Evolutionary conservation across 1,140 invertebrate genomes (phyloP).

Genomic region (Bombus huntii): DNA sequence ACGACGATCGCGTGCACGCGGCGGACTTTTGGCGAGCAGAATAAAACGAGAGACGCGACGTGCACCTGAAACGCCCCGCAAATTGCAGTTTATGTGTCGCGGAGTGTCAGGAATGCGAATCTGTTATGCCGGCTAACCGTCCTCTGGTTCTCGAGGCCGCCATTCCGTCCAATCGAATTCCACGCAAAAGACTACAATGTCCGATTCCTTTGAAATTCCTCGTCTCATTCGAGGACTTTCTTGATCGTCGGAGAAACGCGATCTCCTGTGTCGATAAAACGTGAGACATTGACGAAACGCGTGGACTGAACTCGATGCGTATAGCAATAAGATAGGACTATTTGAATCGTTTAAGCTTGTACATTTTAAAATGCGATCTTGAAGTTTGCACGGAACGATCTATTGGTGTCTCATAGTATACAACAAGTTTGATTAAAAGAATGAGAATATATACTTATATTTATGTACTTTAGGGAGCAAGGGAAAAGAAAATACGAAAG

Average conservation of each 20-base stretch:
- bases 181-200: slow-evolving; percentile 24
- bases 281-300: not conserved
- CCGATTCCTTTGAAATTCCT: too few relatives aligned
- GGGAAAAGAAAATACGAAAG: too few relatives aligned
- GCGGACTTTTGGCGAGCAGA: slow-evolving; percentile 21
- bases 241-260: not conserved
- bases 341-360: too few relatives aligned
- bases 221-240: not conserved
- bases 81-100: slow-evolving; percentile 65
- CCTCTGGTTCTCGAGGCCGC: not conserved
- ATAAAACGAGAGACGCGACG: slow-evolving; percentile 21
- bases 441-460: too few relatives aligned
- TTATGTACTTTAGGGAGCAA: too few relatives aligned
- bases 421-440: too few relatives aligned
- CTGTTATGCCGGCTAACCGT: slow-evolving; percentile 42
- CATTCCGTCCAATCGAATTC: slow-evolving; percentile 31
- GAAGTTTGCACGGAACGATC: not conserved
- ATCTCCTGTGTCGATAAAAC: not conserved
- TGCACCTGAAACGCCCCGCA: slow-evolving; percentile 46
- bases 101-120: slow-evolving; percentile 60
- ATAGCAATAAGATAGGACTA: too few relatives aligned
- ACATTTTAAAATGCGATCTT: too few relatives aligned
- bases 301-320: too few relatives aligned
- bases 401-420: too few relatives aligned
- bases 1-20: slow-evolving; percentile 18